These are phyloP conservation scores for Melieria crassipennis DNA, from an alignment of 2,888 invertebrate species.

Conservation along the genomic window DNA sequence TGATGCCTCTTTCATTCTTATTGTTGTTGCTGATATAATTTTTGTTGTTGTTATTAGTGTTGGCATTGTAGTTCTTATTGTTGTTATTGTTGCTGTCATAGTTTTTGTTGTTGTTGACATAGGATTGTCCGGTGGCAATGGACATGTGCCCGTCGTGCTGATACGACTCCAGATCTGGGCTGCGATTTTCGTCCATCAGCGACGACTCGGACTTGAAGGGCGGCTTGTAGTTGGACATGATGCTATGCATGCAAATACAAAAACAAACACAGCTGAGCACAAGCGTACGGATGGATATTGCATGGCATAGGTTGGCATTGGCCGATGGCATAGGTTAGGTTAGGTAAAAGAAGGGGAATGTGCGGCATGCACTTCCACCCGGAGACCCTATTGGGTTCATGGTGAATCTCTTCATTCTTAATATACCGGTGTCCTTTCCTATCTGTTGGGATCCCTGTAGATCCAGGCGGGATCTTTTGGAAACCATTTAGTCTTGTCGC, in stretches of 20 bases:
- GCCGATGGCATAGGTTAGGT: too few relatives aligned
- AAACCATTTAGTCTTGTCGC: too few relatives aligned
- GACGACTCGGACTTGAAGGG: conserved; percentile 43
- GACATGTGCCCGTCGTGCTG: conserved; percentile 45
- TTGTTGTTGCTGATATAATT: conserved; percentile 13
- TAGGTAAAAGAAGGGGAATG: too few relatives aligned
- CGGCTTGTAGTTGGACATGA: conserved; percentile 39
- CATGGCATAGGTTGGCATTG: too few relatives aligned
- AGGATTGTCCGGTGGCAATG: conserved; percentile 43
- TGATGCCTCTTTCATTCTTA: conserved; percentile 29
- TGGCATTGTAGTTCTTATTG: conserved; percentile 12
- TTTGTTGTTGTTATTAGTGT: neutral
- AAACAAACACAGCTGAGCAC: too few relatives aligned
- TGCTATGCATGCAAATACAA: conserved; percentile 6
- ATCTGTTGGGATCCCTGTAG: too few relatives aligned
- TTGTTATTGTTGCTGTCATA: conserved; percentile 19
- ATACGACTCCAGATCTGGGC: conserved; percentile 49
- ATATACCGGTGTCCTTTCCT: too few relatives aligned
- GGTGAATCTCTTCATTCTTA: too few relatives aligned
- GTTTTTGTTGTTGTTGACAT: conserved; percentile 23
- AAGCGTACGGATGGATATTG: too few relatives aligned
- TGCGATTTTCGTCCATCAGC: conserved; percentile 57
- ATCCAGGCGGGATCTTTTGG: too few relatives aligned
- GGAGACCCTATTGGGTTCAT: too few relatives aligned
- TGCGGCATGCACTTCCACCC: too few relatives aligned